Evolutionary conservation across 2,888 invertebrate species (phyloP).

Genomic region (Drosophila ezoana): DNA sequence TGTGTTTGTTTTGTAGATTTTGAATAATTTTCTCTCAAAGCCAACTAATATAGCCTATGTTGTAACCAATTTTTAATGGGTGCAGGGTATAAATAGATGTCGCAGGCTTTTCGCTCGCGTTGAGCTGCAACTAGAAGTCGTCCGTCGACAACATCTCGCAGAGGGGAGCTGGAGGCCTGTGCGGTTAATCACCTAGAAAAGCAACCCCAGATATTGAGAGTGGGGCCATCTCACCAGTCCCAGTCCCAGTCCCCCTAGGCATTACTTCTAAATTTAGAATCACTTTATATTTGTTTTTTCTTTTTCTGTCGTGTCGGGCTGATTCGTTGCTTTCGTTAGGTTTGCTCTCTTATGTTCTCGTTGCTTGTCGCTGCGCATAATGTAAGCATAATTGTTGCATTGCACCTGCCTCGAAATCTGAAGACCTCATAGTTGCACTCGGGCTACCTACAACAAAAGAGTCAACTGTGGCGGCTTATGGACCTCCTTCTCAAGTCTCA

Average conservation of each 20-base stretch:
- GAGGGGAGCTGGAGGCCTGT: constrained; percentile 36
- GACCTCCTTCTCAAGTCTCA: constrained; percentile 6
- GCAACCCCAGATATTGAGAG: constrained; percentile 43
- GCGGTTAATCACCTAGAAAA: constrained; percentile 72
- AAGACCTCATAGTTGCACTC: constrained; percentile 55
- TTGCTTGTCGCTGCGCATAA: constrained; percentile 45
- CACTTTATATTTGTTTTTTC: constrained; percentile 65
- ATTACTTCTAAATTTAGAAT: constrained; percentile 72
- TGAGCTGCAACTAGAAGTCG: constrained; percentile 66
- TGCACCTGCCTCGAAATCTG: constrained; percentile 48
- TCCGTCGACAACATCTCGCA: constrained; percentile 20
- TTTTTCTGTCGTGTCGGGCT: constrained; percentile 5
- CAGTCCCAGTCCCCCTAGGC: constrained; percentile 35
- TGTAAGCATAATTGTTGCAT: constrained; percentile 71
- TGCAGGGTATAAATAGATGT: constrained; percentile 64
- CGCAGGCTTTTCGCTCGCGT: constrained; percentile 37
- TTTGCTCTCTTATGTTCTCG: constrained; percentile 7
- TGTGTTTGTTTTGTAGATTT: too few relatives aligned
- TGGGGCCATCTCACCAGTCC: constrained; percentile 19
- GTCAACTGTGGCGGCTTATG: constrained; percentile 24
- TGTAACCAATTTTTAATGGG: not conserved
- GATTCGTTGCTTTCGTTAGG: constrained; percentile 10
- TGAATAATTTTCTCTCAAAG: too few relatives aligned
- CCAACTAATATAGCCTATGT: not conserved
- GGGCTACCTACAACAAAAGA: constrained; percentile 52